Base-by-base conservation (phyloP, 2,113 vertebrate genomes). In the Baryphthengus martii region DNA sequence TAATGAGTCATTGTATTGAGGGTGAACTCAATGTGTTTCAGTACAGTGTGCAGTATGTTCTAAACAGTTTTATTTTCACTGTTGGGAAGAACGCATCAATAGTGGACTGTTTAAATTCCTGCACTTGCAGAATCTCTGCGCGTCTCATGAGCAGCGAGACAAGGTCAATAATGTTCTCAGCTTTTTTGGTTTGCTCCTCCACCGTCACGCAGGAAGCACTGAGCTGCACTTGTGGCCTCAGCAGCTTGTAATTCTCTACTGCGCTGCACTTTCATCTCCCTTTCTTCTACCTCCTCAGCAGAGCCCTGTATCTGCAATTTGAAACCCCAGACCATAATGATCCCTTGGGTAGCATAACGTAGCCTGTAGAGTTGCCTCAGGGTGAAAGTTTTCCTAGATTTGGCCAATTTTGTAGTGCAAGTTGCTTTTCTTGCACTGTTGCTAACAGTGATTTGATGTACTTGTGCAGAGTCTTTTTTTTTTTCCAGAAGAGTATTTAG, bases 61-160 rank as follows among this genome's bases (percentile, higher is more conserved):
- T 85, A 40, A 89, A 50, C 49, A 85, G 62, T 88, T 89, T 78
- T 88, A 45, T 88, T 95, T 95, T 42, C 73, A 35, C 76, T 94
- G 45, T 12, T 82, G 61, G 37, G 74, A 47, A 83, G 55, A 93
- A 75, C 1, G 1, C 59, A 26, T 95, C 91, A 74, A 9, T 73
- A 74, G 59, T 15, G 33, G 79, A 71, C 79, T 84, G 33, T 84
- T 89, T 70, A 80, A 94, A 92, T 91, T 78, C 93, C 74, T 63
- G 52, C 85, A 80, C 49, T 97, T 89, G 77, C 52, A 94, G 65
- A 88, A 80, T 70, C 74, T 85, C 68, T 80, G 77, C 95, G 88
- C 1, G 3, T 97, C 67, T 92, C 94, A 92, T 94, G 95, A 95
- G 76, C 50, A 81, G 80, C 23, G 68, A 91, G 95, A 94, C 71